Evolutionary conservation across 2,888 invertebrate species (phyloP).

Genomic region (Saturnia pavonia): DNA sequence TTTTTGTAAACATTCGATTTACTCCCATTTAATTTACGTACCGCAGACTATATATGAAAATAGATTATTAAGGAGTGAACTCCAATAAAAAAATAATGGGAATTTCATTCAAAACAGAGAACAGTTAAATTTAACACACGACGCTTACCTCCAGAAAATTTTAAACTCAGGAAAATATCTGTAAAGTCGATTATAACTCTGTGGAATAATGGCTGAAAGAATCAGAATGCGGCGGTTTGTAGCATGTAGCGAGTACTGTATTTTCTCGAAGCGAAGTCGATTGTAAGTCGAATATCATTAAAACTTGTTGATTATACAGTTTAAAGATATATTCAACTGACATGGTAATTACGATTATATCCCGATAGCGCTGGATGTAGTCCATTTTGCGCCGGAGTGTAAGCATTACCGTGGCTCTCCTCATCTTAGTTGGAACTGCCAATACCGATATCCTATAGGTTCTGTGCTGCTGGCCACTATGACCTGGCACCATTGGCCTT

Average conservation of each 20-base stretch:
- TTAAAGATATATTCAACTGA: not conserved
- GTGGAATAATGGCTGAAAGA: slow-evolving; percentile 69
- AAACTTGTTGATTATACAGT: not conserved
- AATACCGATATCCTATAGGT: not conserved
- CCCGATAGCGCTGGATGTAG: not conserved
- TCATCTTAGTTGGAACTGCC: not conserved
- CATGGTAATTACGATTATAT: not conserved
- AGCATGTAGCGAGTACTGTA: slow-evolving; percentile 39
- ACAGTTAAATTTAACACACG: slow-evolving; percentile 17
- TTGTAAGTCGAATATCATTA: not conserved
- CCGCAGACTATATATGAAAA: too few relatives aligned
- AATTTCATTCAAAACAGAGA: not conserved
- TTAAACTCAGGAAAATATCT: slow-evolving; percentile 22
- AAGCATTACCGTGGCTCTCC: not conserved
- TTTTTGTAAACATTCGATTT: too few relatives aligned
- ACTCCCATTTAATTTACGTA: too few relatives aligned
- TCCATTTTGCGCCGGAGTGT: too few relatives aligned
- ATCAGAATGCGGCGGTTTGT: slow-evolving; percentile 54
- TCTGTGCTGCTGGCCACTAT: too few relatives aligned
- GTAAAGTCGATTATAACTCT: slow-evolving; percentile 74
- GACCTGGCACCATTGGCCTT: not conserved
- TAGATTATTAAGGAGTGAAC: too few relatives aligned
- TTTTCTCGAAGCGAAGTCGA: slow-evolving; percentile 33
- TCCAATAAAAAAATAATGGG: not conserved
- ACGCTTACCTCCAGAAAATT: slow-evolving; percentile 22